These are phyloP conservation scores for Rhinoraja longicauda DNA, from an alignment of 2,797 vertebrate species.

Conservation along the genomic window DNA sequence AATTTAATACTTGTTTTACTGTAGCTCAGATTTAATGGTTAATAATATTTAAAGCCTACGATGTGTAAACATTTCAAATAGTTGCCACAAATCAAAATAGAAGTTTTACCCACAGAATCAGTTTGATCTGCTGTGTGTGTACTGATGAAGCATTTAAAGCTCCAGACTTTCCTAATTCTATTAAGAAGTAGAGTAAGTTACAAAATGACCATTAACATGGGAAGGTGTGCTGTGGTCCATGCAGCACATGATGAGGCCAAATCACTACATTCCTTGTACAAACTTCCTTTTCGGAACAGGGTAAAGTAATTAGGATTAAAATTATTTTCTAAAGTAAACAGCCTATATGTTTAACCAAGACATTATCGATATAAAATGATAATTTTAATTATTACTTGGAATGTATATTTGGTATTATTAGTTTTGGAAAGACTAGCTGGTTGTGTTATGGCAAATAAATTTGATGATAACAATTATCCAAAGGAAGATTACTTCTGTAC, in stretches of 20 bases:
- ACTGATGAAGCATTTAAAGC: neutral
- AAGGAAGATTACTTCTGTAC: neutral
- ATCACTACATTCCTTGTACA: neutral
- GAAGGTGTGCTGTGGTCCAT: neutral
- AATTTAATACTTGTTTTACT: neutral
- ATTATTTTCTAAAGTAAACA: neutral
- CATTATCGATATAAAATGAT: neutral
- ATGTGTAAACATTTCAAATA: neutral
- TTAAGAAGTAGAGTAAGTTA: neutral
- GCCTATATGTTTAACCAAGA: neutral
- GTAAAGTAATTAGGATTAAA: neutral
- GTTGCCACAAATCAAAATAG: neutral
- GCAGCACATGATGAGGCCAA: neutral
- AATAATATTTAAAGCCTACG: neutral
- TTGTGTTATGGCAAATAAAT: neutral
- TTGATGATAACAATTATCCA: neutral
- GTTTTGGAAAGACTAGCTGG: neutral
- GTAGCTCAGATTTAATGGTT: neutral
- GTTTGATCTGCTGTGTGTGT: neutral
- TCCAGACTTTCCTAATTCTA: neutral
- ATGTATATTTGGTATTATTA: neutral
- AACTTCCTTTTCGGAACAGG: neutral
- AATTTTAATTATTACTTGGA: neutral
- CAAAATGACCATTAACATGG: neutral
- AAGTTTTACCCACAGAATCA: neutral